Base-by-base conservation (phyloP, 2,797 vertebrate genomes). In the Lepilemur ruficaudatus region DNA sequence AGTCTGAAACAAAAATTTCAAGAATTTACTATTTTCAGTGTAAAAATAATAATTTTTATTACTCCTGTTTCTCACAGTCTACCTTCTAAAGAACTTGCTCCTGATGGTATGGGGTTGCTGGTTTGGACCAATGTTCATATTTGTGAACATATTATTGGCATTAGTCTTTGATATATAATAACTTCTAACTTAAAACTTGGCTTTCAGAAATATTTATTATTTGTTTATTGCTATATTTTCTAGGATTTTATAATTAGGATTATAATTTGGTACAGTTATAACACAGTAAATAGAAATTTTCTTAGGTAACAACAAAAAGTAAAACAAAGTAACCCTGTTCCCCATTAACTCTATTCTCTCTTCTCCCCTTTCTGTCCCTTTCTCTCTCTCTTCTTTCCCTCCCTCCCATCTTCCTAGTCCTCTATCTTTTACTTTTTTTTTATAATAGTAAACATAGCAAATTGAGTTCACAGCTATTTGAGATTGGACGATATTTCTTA, bases 401-500 rank as follows among this genome's bases (percentile, higher is more conserved):
- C 15, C 12, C 5, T 84, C 30, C 22, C 12, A 28, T 55, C 63
- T 0, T 2, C 28, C 41, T 20, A 7, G 69, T 32, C 32, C 32
- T 69, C 55, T 28, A 35, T 28, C 2, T 32, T n/a, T 65, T 32
- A 17, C 2, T 63, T 63, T 82, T 43, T 67, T 73, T 20, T 35
- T 12, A 57, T 57, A 43, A 80, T 91, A 91, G 28, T 76, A 96
- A 97, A 86, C n/a, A 69, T 13, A 84, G 92, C 59, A 97, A 98
- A 96, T 28, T 95, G 80, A 94, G 94, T 97, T 97, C 70, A 70
- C n/a, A 85, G 69, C 43, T 72, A 55, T 91, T 98, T 95, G 96
- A 97, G 50, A 89, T n/a, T 17, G 48, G 32, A 84, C 52, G 80
- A 85, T 96, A 41, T 95, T 97, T 98, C 72, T 84, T 94, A 96